Evolutionary conservation across 2,797 vertebrate species (phyloP).

Genomic region (Chaetodon trifasciatus): DNA sequence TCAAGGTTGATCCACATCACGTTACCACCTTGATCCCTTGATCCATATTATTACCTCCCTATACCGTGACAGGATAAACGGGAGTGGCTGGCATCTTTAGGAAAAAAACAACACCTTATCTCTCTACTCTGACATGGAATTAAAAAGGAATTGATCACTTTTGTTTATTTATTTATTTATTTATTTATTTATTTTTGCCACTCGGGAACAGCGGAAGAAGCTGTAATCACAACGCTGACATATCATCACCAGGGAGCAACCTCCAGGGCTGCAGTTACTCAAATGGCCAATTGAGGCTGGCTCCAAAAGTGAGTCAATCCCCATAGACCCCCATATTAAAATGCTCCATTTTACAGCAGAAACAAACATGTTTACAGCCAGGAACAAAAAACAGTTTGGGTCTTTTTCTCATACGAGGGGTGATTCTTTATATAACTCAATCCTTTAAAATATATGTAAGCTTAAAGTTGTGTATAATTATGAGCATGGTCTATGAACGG

Average conservation of each 20-base stretch:
- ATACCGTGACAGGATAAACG: slow-evolving; percentile 33
- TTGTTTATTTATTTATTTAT: neutral
- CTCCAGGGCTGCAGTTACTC: no score
- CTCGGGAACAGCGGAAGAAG: neutral
- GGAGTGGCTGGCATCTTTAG: slow-evolving; percentile 6
- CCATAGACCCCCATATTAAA: no score
- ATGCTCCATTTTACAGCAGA: no score
- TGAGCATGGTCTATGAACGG: no score
- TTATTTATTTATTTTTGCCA: neutral
- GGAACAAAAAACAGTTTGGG: no score
- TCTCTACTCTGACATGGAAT: slow-evolving; percentile 21
- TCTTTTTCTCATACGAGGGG: no score
- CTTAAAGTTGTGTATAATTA: no score
- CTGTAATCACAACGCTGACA: slow-evolving; percentile 7
- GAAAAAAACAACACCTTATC: slow-evolving; percentile 18
- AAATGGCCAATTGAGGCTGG: no score
- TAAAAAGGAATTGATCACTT: slow-evolving; percentile 24
- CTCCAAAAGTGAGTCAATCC: no score
- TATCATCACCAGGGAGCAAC: neutral
- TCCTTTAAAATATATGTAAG: no score
- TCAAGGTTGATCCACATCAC: slow-evolving; percentile 39
- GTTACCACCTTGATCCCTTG: slow-evolving; percentile 33
- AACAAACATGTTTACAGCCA: no score
- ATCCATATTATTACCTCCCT: slow-evolving; percentile 32
- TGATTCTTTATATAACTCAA: no score